Conservation (phyloP, 1,140 invertebrate genomes). For the Atta texana region DNA sequence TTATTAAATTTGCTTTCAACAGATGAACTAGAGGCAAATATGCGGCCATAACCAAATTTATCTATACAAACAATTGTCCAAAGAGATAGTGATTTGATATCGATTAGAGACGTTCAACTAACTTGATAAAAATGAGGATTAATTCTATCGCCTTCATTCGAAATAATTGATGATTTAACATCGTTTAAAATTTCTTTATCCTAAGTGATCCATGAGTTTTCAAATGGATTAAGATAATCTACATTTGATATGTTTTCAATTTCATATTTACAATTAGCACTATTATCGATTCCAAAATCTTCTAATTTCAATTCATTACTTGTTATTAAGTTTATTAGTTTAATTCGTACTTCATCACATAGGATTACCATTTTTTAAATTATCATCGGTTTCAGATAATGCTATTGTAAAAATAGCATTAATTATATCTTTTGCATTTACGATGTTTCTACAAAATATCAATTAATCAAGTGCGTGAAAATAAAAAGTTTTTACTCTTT, state of each 20-base stretch:
- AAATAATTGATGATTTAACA: neutral
- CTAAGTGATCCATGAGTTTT: conserved; percentile 13
- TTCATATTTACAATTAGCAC: neutral
- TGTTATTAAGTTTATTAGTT: conserved; percentile 18
- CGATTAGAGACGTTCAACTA: neutral
- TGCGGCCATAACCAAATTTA: conserved; percentile 1
- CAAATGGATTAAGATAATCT: conserved; percentile 19
- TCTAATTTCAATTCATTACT: neutral
- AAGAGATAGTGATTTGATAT: conserved; percentile 5
- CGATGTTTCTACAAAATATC: neutral
- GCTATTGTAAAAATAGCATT: conserved; percentile 1
- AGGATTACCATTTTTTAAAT: neutral
- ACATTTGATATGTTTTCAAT: neutral
- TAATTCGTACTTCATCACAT: neutral
- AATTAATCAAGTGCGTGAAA: neutral
- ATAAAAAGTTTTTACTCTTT: conserved; percentile 21
- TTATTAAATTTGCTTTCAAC: conserved; percentile 23
- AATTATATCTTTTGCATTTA: conserved; percentile 2
- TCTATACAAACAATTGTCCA: conserved; percentile 3
- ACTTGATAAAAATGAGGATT: neutral
- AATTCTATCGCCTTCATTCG: neutral
- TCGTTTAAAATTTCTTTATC: neutral
- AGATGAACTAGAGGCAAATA: conserved; percentile 10
- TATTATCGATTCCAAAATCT: neutral
- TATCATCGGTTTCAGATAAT: neutral